Conservation (phyloP, 1,140 invertebrate genomes). For the Drosophila sp. region DNA sequence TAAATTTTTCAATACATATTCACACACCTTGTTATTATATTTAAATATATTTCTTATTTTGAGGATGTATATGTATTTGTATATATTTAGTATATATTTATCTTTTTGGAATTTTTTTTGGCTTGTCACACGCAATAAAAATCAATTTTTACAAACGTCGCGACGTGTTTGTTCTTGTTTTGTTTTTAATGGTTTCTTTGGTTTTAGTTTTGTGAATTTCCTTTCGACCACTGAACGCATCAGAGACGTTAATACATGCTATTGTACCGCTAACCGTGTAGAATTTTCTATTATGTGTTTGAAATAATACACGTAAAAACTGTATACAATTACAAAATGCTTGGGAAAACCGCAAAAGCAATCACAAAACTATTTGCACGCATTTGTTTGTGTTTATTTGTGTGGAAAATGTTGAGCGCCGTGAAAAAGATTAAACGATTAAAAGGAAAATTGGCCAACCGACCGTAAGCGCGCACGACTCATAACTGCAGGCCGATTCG, state of each 20-base stretch:
- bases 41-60: slow-evolving; percentile 16
- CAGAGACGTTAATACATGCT: slow-evolving; percentile 14
- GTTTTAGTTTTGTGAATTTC: slow-evolving; percentile 38
- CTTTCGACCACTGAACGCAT: slow-evolving; percentile 28
- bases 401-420: slow-evolving; percentile 46
- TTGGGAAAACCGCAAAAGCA: slow-evolving; percentile 59
- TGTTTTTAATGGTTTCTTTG: slow-evolving; percentile 57
- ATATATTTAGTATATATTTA: slow-evolving; percentile 23
- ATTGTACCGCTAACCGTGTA: slow-evolving; percentile 1
- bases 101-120: slow-evolving; percentile 49
- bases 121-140: slow-evolving; percentile 67
- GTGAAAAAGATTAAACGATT: slow-evolving; percentile 57
- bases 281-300: neutral
- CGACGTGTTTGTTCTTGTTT: slow-evolving; percentile 58
- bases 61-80: slow-evolving; percentile 33
- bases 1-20: slow-evolving; percentile 5
- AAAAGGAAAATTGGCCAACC: slow-evolving; percentile 71
- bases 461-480: slow-evolving; percentile 74
- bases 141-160: slow-evolving; percentile 77
- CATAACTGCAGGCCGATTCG: slow-evolving; percentile 69
- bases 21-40: slow-evolving; percentile 46
- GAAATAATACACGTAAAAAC: slow-evolving; percentile 33
- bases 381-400: slow-evolving; percentile 64
- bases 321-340: slow-evolving; percentile 46
- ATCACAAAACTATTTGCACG: slow-evolving; percentile 66